Conservation (phyloP, 2,113 vertebrate species). For the Eulacestoma nigropectus region DNA sequence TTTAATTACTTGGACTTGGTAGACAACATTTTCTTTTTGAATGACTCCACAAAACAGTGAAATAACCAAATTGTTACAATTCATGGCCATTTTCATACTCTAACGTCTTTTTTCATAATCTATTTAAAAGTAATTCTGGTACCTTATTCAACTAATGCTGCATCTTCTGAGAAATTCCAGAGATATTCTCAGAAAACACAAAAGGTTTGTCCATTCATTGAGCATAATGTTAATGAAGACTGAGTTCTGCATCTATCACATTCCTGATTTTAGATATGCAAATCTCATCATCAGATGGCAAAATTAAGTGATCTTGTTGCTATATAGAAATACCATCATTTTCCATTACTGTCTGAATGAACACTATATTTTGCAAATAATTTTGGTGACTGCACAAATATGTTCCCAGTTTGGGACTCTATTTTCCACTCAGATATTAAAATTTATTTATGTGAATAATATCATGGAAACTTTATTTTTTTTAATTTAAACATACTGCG, state of each 20-base stretch:
- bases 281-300: neutral
- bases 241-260: neutral
- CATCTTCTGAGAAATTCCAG: neutral
- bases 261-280: neutral
- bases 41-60: neutral
- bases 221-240: neutral
- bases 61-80: neutral
- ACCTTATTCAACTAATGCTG: neutral
- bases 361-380: neutral
- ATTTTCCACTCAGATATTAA: neutral
- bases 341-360: neutral
- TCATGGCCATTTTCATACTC: neutral
- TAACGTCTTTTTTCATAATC: neutral
- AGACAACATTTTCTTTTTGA: neutral
- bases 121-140: neutral
- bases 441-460: neutral
- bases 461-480: neutral
- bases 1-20: neutral
- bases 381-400: neutral
- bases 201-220: neutral
- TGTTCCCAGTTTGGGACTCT: neutral
- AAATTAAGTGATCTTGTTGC: neutral
- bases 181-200: neutral
- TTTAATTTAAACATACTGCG: neutral
- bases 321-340: neutral